Conservation (phyloP, 2,888 invertebrate genomes). For the Argyresthia goedartella region DNA sequence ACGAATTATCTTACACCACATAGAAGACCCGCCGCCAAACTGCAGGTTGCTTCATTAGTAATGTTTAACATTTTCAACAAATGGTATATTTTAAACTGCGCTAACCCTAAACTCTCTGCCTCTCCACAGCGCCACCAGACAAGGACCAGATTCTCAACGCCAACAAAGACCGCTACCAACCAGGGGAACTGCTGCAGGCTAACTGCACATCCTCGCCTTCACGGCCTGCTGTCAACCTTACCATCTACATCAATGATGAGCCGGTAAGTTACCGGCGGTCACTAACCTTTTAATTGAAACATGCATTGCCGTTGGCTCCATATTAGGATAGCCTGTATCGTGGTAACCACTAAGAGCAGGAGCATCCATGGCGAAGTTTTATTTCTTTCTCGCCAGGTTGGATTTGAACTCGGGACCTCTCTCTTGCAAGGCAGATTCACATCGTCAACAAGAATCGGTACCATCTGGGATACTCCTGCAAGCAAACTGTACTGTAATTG, state of each 20-base stretch:
- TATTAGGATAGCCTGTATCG: not conserved
- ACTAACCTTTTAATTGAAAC: too few species aligned
- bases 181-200: conserved; percentile 79
- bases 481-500: too few species aligned
- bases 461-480: too few species aligned
- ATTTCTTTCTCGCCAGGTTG: not conserved
- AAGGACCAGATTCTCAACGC: conserved; percentile 76
- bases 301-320: not conserved
- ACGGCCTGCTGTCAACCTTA: conserved; percentile 80
- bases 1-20: too few species aligned
- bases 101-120: not conserved
- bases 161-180: conserved; percentile 81
- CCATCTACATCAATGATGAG: conserved; percentile 82
- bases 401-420: not conserved
- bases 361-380: not conserved
- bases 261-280: conserved; percentile 56
- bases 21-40: too few species aligned
- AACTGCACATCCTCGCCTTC: conserved; percentile 86
- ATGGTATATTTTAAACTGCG: too few species aligned
- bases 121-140: conserved; percentile 76
- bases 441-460: too few species aligned
- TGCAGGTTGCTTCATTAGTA: too few species aligned
- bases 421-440: too few species aligned
- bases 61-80: too few species aligned
- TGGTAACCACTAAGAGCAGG: not conserved